These are phyloP conservation scores for Mormyrops attenuatus DNA, from an alignment of 2,797 vertebrate species.

Conservation along the genomic window DNA sequence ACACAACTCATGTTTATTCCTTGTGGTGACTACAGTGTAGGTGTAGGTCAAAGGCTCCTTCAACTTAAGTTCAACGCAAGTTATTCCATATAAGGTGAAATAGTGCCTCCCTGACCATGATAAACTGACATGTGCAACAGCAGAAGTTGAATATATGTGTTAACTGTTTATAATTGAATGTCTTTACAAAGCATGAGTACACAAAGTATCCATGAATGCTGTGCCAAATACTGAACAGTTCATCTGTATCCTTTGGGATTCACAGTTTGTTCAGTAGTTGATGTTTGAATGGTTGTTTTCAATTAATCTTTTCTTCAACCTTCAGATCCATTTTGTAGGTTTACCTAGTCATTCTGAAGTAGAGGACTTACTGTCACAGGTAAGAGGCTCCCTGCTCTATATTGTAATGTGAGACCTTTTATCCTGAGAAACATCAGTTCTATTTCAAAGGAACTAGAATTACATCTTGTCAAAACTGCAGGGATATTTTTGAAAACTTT, in stretches of 20 bases:
- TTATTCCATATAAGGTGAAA: background rate
- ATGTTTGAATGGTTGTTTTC: background rate
- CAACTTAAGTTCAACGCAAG: background rate
- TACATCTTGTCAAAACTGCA: background rate
- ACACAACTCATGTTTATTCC: background rate
- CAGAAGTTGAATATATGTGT: background rate
- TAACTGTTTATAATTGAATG: too few species aligned
- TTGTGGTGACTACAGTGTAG: conserved; percentile 3
- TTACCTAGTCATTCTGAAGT: conserved; percentile 61
- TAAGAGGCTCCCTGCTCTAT: conserved; percentile 20
- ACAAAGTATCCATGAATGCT: background rate
- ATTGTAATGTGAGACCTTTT: background rate
- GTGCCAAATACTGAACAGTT: background rate
- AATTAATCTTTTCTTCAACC: conserved; percentile 27
- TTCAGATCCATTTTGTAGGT: conserved; percentile 68
- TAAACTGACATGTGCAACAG: background rate
- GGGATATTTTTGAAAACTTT: background rate
- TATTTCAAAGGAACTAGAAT: background rate
- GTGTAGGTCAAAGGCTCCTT: background rate
- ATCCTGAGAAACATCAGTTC: background rate
- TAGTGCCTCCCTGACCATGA: background rate
- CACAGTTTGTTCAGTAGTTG: background rate
- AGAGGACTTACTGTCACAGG: conserved; percentile 62
- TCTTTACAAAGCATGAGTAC: background rate
- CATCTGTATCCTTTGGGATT: background rate